Conservation (phyloP, 2,888 invertebrate genomes). For the Willowsia nigromaculata region DNA sequence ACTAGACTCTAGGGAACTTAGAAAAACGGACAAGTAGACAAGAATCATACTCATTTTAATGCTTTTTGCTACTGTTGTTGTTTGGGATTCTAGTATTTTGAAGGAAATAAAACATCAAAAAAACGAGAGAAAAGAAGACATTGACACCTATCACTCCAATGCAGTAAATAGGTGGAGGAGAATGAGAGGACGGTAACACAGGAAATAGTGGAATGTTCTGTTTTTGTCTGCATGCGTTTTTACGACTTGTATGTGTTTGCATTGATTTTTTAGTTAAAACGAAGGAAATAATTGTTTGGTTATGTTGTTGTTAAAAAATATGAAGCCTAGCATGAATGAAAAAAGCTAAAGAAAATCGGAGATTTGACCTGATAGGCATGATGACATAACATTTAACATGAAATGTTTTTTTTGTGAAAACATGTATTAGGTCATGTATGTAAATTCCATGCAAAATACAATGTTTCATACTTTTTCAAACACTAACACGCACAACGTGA, state of each 20-base stretch:
- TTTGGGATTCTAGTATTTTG: neutral
- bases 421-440: neutral
- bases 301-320: neutral
- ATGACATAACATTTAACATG: neutral
- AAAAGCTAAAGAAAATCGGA: neutral
- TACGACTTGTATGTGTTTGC: neutral
- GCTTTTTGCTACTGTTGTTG: neutral
- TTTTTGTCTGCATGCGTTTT: neutral
- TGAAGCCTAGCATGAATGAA: neutral
- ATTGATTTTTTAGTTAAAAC: neutral
- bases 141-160: conserved; percentile 49
- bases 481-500: too few species aligned
- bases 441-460: neutral
- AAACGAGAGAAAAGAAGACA: conserved; percentile 29
- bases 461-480: too few species aligned
- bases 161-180: neutral
- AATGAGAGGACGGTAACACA: neutral
- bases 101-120: conserved; percentile 17
- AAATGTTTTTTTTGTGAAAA: neutral
- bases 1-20: too few species aligned
- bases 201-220: neutral
- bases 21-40: neutral
- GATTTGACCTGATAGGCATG: neutral
- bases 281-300: neutral
- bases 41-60: neutral